Conservation (phyloP, 2,888 invertebrate genomes). For the Drosophila ezoana region DNA sequence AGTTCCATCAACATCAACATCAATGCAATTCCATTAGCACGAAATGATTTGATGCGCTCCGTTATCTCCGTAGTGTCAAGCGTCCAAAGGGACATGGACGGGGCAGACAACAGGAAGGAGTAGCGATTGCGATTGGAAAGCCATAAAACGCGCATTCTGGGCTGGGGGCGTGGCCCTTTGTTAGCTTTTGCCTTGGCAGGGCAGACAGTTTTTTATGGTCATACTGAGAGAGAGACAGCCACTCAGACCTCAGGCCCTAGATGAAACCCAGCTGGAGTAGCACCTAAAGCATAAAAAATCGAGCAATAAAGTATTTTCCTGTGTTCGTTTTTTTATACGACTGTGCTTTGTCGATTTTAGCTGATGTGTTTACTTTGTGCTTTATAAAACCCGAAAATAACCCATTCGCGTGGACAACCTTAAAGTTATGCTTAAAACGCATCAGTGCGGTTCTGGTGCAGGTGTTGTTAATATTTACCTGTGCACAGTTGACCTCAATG, state of each 20-base stretch:
- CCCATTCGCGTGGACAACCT: neutral
- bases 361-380: conserved; percentile 28
- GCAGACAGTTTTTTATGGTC: conserved; percentile 47
- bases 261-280: conserved; percentile 8
- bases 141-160: conserved; percentile 61
- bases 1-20: conserved; percentile 70
- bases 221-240: conserved; percentile 26
- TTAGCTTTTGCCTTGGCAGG: conserved; percentile 24
- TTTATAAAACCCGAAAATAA: conserved; percentile 9
- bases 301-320: neutral
- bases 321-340: conserved; percentile 18
- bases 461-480: conserved; percentile 32
- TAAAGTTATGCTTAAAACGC: conserved; percentile 4
- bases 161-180: conserved; percentile 14
- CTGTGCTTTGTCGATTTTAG: neutral
- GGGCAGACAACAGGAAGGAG: conserved; percentile 46
- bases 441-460: conserved; percentile 1
- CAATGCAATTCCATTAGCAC: conserved; percentile 80
- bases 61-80: conserved; percentile 47
- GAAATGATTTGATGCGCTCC: conserved; percentile 77
- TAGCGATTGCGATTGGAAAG: conserved; percentile 74
- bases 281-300: conserved; percentile 4
- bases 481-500: conserved; percentile 14
- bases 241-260: conserved; percentile 32
- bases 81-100: conserved; percentile 34